Evolutionary conservation across 2,888 invertebrate genomes (phyloP).

Genomic region (Cheilosia pagana): DNA sequence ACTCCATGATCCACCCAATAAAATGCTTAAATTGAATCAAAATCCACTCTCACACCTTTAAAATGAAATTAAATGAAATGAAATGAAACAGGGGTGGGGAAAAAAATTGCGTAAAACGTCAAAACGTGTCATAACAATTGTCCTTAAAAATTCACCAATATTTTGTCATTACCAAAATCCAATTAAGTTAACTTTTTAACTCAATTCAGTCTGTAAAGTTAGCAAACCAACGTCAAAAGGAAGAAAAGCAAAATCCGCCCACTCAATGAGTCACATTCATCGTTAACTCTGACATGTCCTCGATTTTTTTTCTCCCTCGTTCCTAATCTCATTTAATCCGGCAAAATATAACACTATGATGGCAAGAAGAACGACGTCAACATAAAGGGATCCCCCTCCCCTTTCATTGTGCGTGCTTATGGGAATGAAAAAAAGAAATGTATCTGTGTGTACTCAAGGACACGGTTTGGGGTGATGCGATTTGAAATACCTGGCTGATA

Average conservation of each 20-base stretch:
- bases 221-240: constrained; percentile 26
- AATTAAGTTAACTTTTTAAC: constrained; percentile 37
- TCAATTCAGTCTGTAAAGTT: constrained; percentile 30
- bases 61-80: background rate
- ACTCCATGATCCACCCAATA: too few species aligned
- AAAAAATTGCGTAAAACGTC: background rate
- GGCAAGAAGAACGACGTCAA: background rate
- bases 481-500: constrained; percentile 32
- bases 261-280: constrained; percentile 33
- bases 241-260: background rate
- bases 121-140: background rate
- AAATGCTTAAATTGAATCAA: too few species aligned
- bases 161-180: constrained; percentile 25
- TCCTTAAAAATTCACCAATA: constrained; percentile 32
- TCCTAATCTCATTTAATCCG: constrained; percentile 50
- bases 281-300: constrained; percentile 47
- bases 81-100: too few species aligned
- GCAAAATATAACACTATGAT: constrained; percentile 38
- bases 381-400: background rate
- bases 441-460: constrained; percentile 15
- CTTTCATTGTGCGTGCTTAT: background rate
- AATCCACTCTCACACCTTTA: background rate
- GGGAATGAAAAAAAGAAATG: constrained; percentile 9
- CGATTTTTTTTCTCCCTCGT: constrained; percentile 12
- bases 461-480: constrained; percentile 32